These are phyloP conservation scores for Diarsia brunnea DNA, from an alignment of 2,888 invertebrate genomes.

Conservation along the genomic window DNA sequence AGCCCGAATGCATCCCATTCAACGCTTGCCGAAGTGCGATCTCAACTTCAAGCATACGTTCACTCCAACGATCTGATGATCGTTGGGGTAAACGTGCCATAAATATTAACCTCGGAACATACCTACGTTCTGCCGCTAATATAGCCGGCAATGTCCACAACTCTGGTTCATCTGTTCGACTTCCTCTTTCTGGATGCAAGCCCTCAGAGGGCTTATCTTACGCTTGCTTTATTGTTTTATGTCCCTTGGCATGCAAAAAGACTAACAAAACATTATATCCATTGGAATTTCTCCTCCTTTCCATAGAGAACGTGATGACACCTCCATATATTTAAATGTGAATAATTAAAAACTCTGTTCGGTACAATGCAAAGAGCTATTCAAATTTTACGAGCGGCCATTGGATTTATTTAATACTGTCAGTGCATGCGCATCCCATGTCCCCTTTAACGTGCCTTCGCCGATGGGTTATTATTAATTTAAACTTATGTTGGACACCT, in stretches of 20 bases:
- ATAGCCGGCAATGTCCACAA: no score
- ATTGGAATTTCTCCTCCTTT: conserved; percentile 16
- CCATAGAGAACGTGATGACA: conserved; percentile 57
- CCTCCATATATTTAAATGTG: conserved; percentile 54
- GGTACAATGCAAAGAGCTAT: conserved; percentile 67
- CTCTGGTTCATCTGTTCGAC: no score
- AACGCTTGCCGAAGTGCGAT: no score
- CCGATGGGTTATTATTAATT: conserved; percentile 16
- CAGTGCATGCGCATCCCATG: conserved; percentile 70
- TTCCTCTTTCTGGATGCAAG: no score
- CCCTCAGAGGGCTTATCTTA: not conserved
- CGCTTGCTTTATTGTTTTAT: not conserved
- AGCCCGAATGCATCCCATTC: no score
- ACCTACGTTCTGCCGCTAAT: no score
- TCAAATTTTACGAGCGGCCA: conserved; percentile 72
- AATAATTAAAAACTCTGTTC: conserved; percentile 67
- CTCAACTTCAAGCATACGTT: no score
- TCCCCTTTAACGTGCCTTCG: conserved; percentile 61
- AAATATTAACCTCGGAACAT: no score
- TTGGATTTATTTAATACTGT: conserved; percentile 68
- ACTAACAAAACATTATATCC: not conserved
- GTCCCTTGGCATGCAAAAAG: not conserved
- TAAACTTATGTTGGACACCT: not conserved
- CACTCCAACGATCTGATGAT: no score
- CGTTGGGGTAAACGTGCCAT: no score